Evolutionary conservation across 1,140 invertebrate species (phyloP).

Genomic region (Teleopsis dalmanni): DNA sequence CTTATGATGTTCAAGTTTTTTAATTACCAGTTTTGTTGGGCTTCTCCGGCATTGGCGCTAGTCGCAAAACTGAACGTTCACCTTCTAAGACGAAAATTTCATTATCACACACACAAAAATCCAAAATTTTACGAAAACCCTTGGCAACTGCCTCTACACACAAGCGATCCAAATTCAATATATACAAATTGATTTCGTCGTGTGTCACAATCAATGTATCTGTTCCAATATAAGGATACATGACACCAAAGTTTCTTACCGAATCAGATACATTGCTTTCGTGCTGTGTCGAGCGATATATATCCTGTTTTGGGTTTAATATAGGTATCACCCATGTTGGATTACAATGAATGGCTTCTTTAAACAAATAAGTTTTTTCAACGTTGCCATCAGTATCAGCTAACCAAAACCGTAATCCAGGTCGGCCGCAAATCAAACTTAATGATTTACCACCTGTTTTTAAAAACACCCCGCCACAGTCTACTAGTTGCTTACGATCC

Average conservation of each 20-base stretch:
- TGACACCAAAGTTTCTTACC: constrained; percentile 55
- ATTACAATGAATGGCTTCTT: constrained; percentile 56
- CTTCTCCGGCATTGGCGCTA: constrained; percentile 46
- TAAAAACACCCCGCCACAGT: constrained; percentile 32
- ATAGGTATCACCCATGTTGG: constrained; percentile 56
- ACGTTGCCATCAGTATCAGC: constrained; percentile 67
- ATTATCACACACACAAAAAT: constrained; percentile 34
- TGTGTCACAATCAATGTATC: constrained; percentile 69
- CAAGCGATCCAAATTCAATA: constrained; percentile 62
- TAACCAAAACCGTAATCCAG: constrained; percentile 74
- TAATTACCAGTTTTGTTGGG: constrained; percentile 25
- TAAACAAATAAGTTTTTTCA: constrained; percentile 77
- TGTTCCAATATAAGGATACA: constrained; percentile 59
- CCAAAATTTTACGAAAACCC: constrained; percentile 43
- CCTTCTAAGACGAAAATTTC: constrained; percentile 71
- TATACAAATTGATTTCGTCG: constrained; percentile 60
- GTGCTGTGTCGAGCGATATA: constrained; percentile 40
- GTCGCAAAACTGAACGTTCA: constrained; percentile 54
- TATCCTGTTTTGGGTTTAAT: constrained; percentile 53
- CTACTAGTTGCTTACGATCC: constrained; percentile 65
- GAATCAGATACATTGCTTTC: background rate
- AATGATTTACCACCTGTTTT: constrained; percentile 15
- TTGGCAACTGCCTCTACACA: constrained; percentile 48
- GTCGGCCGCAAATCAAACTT: constrained; percentile 54
- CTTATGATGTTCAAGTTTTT: background rate